Base-by-base conservation (phyloP, 1,140 invertebrate genomes). In the Trichonephila inaurata region DNA sequence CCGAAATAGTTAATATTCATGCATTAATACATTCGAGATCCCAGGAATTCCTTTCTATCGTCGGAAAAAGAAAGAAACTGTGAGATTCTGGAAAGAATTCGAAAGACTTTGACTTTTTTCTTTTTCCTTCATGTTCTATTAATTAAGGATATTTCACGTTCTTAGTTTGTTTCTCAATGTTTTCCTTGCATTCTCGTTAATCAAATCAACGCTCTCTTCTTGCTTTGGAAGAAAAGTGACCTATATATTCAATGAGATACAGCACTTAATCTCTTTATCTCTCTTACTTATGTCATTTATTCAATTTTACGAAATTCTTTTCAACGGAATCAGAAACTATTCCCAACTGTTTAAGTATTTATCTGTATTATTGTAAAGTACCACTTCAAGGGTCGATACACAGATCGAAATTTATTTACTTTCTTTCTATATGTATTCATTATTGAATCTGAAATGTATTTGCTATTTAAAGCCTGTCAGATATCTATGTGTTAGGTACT, bases 11-110 rank as follows among this genome's bases (percentile, higher is more conserved):
- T 85, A 60, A 83, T 83, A 19, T 51, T 83, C 14, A 28, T 58
- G 24, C 81, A 58, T 85, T 85, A 85, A n/a, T 60, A 16, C 21
- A 85, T 61, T 21, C 19, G 51, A 58, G 58, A 61, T 19, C 12
- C 44, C n/a, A 24, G 83, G 60, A 85, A 85, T 85, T 85, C 58
- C 24, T 21, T 85, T 24, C 60, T 16, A 85, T 85, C 58, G 24
- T 10, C 21, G 5, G 14, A 28, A 58, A 60, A 85, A 60, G 58
- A 58, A 85, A n/a, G 24, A n/a, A 58, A 85, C 24, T 21, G 5
- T 24, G 10, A 19, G 21, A 85, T 61, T 85, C 58, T 61, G 83
- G 6, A 6, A 28, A 61, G 83, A 85, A 85, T 85, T 85, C 58
- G 83, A 21, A 60, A 85, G 18, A 85, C 40, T 51, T 66, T 24